phyloP scores from a whole-genome alignment of 2,113 vertebrate genomes.

The Ochotona princeps region DNA sequence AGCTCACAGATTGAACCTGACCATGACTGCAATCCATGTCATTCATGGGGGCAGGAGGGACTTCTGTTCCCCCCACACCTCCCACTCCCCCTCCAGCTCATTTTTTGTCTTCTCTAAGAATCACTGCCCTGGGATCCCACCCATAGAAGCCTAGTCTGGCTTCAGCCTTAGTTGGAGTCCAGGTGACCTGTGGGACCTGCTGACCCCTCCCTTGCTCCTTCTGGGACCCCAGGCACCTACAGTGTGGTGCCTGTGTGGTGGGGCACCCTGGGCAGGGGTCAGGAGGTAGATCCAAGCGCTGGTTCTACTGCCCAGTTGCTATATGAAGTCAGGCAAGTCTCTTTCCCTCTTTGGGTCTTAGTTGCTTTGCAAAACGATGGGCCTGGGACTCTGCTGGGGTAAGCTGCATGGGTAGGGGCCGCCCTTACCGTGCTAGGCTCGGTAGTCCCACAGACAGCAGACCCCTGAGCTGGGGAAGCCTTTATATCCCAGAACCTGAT shows the following conservation, averaged over 20 bases:
- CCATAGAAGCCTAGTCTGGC: neutral
- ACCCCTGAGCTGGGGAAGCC: conserved; percentile 20
- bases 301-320: neutral
- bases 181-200: neutral
- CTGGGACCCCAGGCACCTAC: neutral
- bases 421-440: conserved; percentile 28
- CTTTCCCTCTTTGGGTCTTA: neutral
- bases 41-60: too few relatives aligned
- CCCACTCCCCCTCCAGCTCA: too few relatives aligned
- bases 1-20: neutral
- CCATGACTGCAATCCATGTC: neutral
- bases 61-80: too few relatives aligned
- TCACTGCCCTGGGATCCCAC: neutral
- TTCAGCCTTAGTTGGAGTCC: neutral
- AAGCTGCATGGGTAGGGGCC: neutral
- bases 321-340: neutral
- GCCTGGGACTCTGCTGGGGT: neutral
- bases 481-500: conserved; percentile 66
- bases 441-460: neutral
- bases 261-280: neutral
- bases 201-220: neutral
- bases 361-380: neutral
- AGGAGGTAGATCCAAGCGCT: neutral
- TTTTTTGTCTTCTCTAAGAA: too few relatives aligned
- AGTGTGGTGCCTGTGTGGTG: neutral